These are phyloP conservation scores for Aulostomus chinensis DNA, from an alignment of 2,797 vertebrate species.

Conservation along the genomic window DNA sequence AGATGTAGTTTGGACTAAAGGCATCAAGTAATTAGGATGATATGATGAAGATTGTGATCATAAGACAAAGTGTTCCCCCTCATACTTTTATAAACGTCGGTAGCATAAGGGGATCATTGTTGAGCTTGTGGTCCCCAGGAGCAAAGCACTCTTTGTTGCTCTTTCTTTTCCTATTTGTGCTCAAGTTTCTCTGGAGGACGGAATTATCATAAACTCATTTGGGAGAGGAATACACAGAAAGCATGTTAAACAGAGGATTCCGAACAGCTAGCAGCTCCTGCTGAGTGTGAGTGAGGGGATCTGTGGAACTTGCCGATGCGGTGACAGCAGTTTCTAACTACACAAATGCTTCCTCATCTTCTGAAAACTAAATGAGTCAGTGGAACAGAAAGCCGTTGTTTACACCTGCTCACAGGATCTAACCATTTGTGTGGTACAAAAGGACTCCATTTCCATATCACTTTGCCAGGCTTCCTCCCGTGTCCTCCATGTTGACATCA, in stretches of 20 bases:
- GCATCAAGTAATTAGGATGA: no score
- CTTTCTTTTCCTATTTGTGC: conserved; percentile 37
- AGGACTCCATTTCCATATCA: conserved; percentile 22
- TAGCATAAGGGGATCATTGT: conserved; percentile 42
- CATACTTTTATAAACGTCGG: conserved; percentile 41
- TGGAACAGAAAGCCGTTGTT: conserved; percentile 35
- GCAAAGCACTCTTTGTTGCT: conserved; percentile 27
- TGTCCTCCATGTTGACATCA: conserved; percentile 24
- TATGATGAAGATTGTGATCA: conserved; percentile 25
- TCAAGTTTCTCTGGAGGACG: conserved; percentile 55
- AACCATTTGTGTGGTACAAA: conserved; percentile 23
- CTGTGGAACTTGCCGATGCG: conserved; percentile 45
- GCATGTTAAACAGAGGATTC: conserved; percentile 59
- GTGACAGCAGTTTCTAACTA: conserved; percentile 12
- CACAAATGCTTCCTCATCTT: conserved; percentile 21
- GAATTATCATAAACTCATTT: conserved; percentile 63
- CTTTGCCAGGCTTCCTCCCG: background rate
- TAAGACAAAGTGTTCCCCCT: conserved; percentile 34
- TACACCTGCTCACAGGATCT: conserved; percentile 43
- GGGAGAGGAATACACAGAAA: conserved; percentile 43
- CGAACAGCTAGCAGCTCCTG: conserved; percentile 36
- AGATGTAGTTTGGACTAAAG: conserved; percentile 28
- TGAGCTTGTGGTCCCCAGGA: conserved; percentile 43
- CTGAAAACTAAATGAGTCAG: conserved; percentile 22
- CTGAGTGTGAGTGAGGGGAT: conserved; percentile 38